Conservation (phyloP, 2,888 invertebrate genomes). For the Apamea epomidion region DNA sequence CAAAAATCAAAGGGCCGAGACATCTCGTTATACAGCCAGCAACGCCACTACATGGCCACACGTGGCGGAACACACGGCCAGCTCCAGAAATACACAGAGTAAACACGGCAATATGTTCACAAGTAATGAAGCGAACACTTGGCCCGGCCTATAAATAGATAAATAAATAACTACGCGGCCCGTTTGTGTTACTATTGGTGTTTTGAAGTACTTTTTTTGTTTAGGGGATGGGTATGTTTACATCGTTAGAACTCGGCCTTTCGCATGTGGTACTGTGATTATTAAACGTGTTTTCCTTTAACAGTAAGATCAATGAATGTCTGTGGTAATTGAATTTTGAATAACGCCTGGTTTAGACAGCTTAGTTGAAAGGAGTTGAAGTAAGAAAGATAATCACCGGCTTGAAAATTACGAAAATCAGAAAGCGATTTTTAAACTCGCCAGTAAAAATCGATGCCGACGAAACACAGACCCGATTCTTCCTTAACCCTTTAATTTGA, state of each 20-base stretch:
- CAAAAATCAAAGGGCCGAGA: conserved; percentile 71
- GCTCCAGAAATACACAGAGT: conserved; percentile 87
- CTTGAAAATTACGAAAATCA: conserved; percentile 6
- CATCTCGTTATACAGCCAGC: conserved; percentile 63
- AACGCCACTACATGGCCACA: conserved; percentile 74
- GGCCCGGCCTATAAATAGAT: conserved; percentile 85
- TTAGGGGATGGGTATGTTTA: conserved; percentile 62
- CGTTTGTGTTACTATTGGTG: conserved; percentile 67
- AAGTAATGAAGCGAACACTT: conserved; percentile 86
- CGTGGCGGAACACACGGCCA: conserved; percentile 84
- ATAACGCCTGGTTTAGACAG: conserved; percentile 26
- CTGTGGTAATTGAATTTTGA: conserved; percentile 39
- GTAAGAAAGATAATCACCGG: neutral
- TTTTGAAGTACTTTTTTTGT: conserved; percentile 67
- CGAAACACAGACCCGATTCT: conserved; percentile 12
- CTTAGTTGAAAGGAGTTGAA: conserved; percentile 16
- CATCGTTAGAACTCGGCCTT: conserved; percentile 66
- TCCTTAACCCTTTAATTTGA: conserved; percentile 40
- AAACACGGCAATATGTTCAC: conserved; percentile 87
- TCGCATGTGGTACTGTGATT: conserved; percentile 61
- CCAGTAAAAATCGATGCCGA: conserved; percentile 12
- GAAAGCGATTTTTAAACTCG: conserved; percentile 14
- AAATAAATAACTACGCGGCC: conserved; percentile 79
- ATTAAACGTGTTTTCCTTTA: conserved; percentile 55
- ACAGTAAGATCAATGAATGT: conserved; percentile 48